Evolutionary conservation across 2,888 invertebrate species (phyloP).

Genomic region (Elmis aenea): DNA sequence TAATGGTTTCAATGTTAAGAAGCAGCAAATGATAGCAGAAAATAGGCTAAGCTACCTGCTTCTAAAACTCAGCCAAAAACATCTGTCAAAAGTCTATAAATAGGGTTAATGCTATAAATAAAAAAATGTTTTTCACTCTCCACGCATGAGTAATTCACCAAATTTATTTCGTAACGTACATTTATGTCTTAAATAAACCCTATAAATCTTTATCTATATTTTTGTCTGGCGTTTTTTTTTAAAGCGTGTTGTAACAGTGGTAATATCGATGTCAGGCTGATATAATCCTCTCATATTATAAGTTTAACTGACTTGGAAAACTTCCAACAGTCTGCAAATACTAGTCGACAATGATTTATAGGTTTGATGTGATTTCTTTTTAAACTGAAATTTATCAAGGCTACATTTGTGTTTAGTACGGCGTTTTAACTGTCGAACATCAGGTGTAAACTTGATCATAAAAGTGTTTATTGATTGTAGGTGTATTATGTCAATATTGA

Average conservation of each 20-base stretch:
- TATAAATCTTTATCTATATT: constrained; percentile 5
- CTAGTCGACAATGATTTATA: constrained; percentile 11
- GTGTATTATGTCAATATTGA: too few species aligned
- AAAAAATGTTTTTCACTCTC: constrained; percentile 3
- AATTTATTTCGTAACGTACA: constrained; percentile 6
- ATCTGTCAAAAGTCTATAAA: constrained; percentile 18
- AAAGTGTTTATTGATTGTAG: too few species aligned
- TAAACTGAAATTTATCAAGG: constrained; percentile 8
- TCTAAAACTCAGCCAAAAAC: constrained; percentile 15
- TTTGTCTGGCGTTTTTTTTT: constrained; percentile 3
- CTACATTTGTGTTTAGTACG: constrained; percentile 1
- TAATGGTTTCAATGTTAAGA: constrained; percentile 7
- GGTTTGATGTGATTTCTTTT: constrained; percentile 7
- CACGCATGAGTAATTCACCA: constrained; percentile 12
- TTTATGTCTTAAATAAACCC: not conserved
- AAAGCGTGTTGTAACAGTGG: constrained; percentile 9
- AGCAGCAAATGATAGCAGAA: constrained; percentile 11
- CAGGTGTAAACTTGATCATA: too few species aligned
- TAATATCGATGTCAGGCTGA: constrained; percentile 15
- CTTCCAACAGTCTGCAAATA: constrained; percentile 10
- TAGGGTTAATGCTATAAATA: constrained; percentile 10
- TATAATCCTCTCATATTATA: constrained; percentile 16
- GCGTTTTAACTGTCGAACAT: too few species aligned
- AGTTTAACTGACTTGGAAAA: constrained; percentile 15
- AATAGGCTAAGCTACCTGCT: constrained; percentile 16